A percentile compares a stretch with the other conserved stretches of the same genome.
These are phyloP conservation scores for Vanessa cardui DNA, from an alignment of 2,888 invertebrate genomes.

Conservation along the genomic window DNA sequence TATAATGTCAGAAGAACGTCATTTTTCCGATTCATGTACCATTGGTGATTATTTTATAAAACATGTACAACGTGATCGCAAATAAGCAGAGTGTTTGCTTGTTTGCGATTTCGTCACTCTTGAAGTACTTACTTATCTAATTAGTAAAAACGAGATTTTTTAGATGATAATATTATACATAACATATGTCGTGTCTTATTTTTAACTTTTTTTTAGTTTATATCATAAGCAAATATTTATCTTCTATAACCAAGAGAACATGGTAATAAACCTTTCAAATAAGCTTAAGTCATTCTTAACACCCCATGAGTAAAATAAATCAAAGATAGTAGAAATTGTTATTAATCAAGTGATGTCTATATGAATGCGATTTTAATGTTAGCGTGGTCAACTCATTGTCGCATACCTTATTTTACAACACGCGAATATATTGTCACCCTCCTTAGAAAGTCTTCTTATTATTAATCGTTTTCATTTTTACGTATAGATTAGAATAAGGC, in stretches of 20 bases:
- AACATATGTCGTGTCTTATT: too few species aligned
- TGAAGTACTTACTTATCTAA: too few species aligned
- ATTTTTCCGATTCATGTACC: not conserved
- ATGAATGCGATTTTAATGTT: slow-evolving; percentile 5
- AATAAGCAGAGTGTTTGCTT: too few species aligned
- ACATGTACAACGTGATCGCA: too few species aligned
- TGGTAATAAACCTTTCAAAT: not conserved
- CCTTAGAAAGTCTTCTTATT: slow-evolving; percentile 25
- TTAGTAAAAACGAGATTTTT: too few species aligned
- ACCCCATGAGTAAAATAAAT: too few species aligned
- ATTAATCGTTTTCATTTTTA: not conserved
- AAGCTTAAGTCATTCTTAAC: not conserved
- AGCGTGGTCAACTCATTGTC: slow-evolving; percentile 33
- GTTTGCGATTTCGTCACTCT: too few species aligned
- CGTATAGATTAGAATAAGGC: not conserved
- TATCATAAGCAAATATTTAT: too few species aligned
- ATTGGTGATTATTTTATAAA: too few species aligned
- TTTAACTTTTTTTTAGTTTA: too few species aligned
- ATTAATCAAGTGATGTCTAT: not conserved
- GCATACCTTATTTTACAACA: slow-evolving; percentile 29
- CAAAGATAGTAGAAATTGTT: not conserved
- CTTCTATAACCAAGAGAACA: too few species aligned
- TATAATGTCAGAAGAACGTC: not conserved
- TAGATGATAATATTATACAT: too few species aligned
- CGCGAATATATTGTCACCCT: slow-evolving; percentile 24